phyloP scores from a whole-genome alignment of 2,113 vertebrate species.

The Probosciger aterrimus region DNA sequence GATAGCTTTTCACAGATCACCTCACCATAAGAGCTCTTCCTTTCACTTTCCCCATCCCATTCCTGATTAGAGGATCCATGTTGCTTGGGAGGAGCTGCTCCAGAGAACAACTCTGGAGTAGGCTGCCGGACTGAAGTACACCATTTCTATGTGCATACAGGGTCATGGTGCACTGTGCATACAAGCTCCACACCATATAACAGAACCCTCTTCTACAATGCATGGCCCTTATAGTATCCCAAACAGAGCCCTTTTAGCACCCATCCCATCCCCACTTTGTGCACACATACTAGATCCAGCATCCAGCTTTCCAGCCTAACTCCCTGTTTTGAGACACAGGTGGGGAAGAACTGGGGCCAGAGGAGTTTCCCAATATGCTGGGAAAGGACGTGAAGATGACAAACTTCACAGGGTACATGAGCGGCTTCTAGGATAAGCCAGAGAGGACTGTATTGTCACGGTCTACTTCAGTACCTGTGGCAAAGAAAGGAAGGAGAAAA shows the following conservation, averaged over 20 bases:
- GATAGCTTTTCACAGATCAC: neutral
- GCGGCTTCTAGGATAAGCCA: neutral
- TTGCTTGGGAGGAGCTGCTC: neutral
- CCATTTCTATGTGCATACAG: neutral
- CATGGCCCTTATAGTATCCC: neutral
- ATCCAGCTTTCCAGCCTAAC: neutral
- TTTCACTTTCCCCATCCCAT: neutral
- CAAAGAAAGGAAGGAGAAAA: neutral
- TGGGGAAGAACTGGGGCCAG: neutral
- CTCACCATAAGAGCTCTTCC: neutral
- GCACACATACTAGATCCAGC: neutral
- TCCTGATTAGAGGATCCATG: neutral
- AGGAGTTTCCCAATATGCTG: neutral
- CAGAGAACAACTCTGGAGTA: neutral
- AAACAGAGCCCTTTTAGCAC: neutral
- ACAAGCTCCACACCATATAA: neutral
- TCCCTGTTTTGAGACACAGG: neutral
- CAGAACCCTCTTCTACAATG: neutral
- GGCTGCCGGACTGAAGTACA: neutral
- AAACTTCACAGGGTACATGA: neutral
- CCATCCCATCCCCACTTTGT: accelerated
- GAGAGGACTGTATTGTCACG: neutral
- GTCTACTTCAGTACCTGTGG: neutral
- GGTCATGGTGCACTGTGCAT: neutral
- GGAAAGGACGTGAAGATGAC: neutral